Base-by-base conservation (phyloP, 2,888 invertebrate species). In the Mimumesa dahlbomi region DNA sequence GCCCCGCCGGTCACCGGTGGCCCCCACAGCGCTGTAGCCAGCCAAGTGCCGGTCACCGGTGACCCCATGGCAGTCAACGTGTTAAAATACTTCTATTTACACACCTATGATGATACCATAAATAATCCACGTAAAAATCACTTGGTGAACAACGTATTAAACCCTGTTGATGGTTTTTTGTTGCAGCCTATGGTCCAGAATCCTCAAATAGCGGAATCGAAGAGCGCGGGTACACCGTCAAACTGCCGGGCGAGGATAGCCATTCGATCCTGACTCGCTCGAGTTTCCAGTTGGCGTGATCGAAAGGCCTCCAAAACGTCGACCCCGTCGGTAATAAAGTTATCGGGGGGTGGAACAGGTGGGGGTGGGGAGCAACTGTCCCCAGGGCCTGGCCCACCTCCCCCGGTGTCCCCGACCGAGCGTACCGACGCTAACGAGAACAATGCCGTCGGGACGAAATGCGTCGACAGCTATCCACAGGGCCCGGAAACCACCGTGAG, bases 251-350 rank as follows among this genome's bases (percentile, higher is more conserved):
- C 66, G 65, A 69, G 73, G 73, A 69, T 67, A 79, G 50, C 54
- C 68, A 48, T 45, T 53, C 58, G 63, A 65, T 68, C 62, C 31
- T 54, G 42, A 81, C 61, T 66, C 68, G 71, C 48, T 57, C 59
- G 71, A 65, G 67, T 77, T 79, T 80, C 71, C 73, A 67, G 22
- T 69, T 73, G 69, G 56, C 69, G 80, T 80, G 75, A 77, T 69
- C 50, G 72, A 84, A 85, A 85, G 82, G 85, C 89, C 85, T 85
- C 84, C 90, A 89, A 88, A 85, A 89, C 90, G 89, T 88, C 90
- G 88, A 88, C 87, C 82, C 87, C 89, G 72, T 89, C 89, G 84
- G 89, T 89, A 82, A 90, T 88, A 78, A 88, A 89, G 87, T 87
- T 87, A 87, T 84, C 87, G 84, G 90, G 89, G 84, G 88, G 86